These are phyloP conservation scores for Caranx melampygus DNA, from an alignment of 2,113 vertebrate genomes.

Conservation along the genomic window DNA sequence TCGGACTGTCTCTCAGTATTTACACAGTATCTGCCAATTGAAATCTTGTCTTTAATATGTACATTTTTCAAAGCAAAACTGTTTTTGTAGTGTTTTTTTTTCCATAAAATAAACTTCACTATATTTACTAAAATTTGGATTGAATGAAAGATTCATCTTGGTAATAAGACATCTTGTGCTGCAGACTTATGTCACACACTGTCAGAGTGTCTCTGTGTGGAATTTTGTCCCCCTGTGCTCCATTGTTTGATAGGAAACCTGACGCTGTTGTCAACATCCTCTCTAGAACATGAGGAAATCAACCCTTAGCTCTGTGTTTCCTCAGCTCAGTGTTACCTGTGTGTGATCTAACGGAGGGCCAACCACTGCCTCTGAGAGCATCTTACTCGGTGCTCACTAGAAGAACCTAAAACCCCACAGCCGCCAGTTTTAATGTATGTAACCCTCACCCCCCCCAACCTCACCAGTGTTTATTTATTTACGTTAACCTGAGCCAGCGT, in stretches of 20 bases:
- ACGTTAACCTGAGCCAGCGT: constrained; percentile 72
- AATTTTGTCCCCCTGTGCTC: constrained; percentile 26
- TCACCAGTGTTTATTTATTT: constrained; percentile 79
- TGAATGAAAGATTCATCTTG: constrained; percentile 32
- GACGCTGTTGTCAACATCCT: constrained; percentile 69
- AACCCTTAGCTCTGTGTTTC: constrained; percentile 52
- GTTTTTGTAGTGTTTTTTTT: constrained; percentile 48
- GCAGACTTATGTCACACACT: constrained; percentile 2
- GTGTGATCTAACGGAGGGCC: constrained; percentile 7
- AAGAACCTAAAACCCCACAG: constrained; percentile 3
- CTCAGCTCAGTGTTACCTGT: constrained; percentile 50
- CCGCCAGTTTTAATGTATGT: constrained; percentile 48
- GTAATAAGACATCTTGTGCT: neutral
- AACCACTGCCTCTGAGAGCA: neutral
- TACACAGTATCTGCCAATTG: constrained; percentile 11
- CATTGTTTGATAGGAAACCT: constrained; percentile 72
- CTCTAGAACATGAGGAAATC: constrained; percentile 62
- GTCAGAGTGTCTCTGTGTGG: constrained; percentile 27
- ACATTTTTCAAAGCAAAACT: constrained; percentile 13
- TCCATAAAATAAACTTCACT: constrained; percentile 24
- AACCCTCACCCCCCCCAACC: constrained; percentile 6
- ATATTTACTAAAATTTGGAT: constrained; percentile 22
- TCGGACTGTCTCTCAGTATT: neutral
- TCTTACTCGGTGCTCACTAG: neutral
- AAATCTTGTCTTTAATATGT: constrained; percentile 25